These are phyloP conservation scores for Acromyrmex echinatior DNA, from an alignment of 1,140 invertebrate genomes.

Conservation along the genomic window DNA sequence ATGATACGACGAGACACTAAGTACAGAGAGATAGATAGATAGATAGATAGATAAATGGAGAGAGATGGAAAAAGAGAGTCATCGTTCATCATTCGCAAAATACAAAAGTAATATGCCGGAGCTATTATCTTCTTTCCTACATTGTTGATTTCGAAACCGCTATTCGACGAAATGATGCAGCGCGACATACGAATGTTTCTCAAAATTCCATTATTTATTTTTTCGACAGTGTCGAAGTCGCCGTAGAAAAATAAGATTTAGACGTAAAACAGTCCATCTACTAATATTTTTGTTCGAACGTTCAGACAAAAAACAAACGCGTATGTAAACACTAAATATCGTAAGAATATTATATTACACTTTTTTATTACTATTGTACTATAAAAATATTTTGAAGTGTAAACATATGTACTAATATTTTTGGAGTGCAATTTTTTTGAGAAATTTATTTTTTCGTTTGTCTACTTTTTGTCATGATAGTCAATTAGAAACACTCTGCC, in stretches of 20 bases:
- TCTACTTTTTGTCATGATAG: neutral
- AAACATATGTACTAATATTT: neutral
- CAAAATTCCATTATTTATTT: slow-evolving; percentile 39
- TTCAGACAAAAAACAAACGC: neutral
- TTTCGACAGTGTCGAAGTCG: neutral
- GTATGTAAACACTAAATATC: neutral
- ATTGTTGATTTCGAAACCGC: slow-evolving; percentile 17
- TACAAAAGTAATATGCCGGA: slow-evolving; percentile 14
- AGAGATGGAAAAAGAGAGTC: slow-evolving; percentile 36
- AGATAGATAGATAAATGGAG: neutral
- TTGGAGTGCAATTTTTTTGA: neutral
- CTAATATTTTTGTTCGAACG: neutral
- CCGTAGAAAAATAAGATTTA: neutral
- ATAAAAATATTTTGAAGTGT: neutral
- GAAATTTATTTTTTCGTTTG: slow-evolving; percentile 9
- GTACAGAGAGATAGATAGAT: slow-evolving; percentile 23
- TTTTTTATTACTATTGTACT: neutral
- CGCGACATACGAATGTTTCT: neutral
- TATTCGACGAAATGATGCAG: slow-evolving; percentile 16
- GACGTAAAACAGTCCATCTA: neutral
- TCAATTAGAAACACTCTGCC: slow-evolving; percentile 46
- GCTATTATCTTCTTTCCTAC: slow-evolving; percentile 55
- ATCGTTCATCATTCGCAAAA: slow-evolving; percentile 72
- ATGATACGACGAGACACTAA: slow-evolving; percentile 48
- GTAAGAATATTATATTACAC: neutral